Base-by-base conservation (phyloP, 30 jellyfish, hydroid and myxozoan species). In the Catostylus mosaicus region DNA sequence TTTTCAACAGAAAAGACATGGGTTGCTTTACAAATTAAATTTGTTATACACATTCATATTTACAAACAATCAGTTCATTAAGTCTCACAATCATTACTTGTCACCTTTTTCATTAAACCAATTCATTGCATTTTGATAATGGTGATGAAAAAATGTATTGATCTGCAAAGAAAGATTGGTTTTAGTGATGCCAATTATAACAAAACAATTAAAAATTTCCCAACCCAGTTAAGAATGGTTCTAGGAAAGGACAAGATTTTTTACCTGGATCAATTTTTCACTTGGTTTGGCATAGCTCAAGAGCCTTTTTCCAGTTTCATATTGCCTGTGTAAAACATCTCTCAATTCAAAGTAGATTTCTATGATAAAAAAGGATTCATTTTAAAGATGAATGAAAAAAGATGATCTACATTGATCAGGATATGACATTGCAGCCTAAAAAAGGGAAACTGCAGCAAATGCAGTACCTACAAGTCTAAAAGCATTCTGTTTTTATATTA, bases 281-380 rank as follows among this genome's bases (percentile, higher is more conserved):
- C 69, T 36, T 36, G 90, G 90, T 38, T 70, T 80, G 16, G 56
- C 74, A 33, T 80, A 80, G 48, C 90, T 38, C 32, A 80, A 69
- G 9, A 80, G 80, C 63, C 90, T 68, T 33, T 36, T 80, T 22
- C 90, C 90, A 30, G 90, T 80, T 67, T 66, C 84, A 33, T 56
- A 47, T 16, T 80, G 84, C 10, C 33, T 68, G 32, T 33, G 27
- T 1, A 59, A 30, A 16, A 50, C 73, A 32, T 67, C 77, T 52
- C 47, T 80, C 54, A 80, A 32, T 50, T 80, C 90, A 65, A 30
- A 56, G 60, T 71, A 51, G 3, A 80, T 22, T 54, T 80, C 90
- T 80, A 37, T 20, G 51, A 67, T 36, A 27, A 0, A 38, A 75
- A 50, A 2, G n/a, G n/a, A n/a, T n/a, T n/a, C n/a, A n/a, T n/a